Percentiles rank a stretch among this genome's conserved stretches.
Conservation (phyloP, 64 coral and sea anemone genomes). For the Dendronephthya gigantea region DNA sequence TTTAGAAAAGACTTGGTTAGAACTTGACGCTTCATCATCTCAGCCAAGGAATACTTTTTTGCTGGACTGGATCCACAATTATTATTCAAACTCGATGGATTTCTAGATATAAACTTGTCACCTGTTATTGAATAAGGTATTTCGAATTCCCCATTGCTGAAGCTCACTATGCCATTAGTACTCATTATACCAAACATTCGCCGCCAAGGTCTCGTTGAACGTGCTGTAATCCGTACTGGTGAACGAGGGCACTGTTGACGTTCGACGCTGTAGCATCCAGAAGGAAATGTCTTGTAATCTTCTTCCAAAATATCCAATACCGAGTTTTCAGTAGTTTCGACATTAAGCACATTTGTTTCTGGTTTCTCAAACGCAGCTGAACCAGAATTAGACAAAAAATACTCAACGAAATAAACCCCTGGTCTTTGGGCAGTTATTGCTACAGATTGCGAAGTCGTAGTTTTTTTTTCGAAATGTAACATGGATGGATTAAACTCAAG, state of each 20-base stretch:
- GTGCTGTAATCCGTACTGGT: not conserved
- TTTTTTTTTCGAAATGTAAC: too few relatives aligned
- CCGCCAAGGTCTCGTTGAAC: too few relatives aligned
- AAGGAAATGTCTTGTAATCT: not conserved
- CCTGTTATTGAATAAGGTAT: too few relatives aligned
- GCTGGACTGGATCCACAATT: not conserved
- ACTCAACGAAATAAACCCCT: conserved; percentile 5
- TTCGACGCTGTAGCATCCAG: not conserved
- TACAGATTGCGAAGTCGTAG: too few relatives aligned
- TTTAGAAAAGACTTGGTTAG: not conserved
- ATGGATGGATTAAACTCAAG: too few relatives aligned
- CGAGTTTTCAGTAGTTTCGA: not conserved
- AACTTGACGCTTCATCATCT: not conserved
- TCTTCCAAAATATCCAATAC: not conserved
- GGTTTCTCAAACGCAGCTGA: conserved; percentile 9
- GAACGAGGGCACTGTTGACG: not conserved
- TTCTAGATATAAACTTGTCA: too few relatives aligned
- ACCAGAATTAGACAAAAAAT: not conserved
- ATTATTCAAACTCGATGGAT: too few relatives aligned
- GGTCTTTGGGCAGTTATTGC: not conserved
- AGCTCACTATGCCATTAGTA: too few relatives aligned
- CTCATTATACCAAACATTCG: too few relatives aligned
- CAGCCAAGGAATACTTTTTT: not conserved
- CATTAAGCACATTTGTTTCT: not conserved
- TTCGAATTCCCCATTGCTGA: too few relatives aligned